Percentiles rank a stretch among this genome's conserved stretches.
phyloP scores from a whole-genome alignment of 2,888 invertebrate species.

The Himalopsyche anomala region DNA sequence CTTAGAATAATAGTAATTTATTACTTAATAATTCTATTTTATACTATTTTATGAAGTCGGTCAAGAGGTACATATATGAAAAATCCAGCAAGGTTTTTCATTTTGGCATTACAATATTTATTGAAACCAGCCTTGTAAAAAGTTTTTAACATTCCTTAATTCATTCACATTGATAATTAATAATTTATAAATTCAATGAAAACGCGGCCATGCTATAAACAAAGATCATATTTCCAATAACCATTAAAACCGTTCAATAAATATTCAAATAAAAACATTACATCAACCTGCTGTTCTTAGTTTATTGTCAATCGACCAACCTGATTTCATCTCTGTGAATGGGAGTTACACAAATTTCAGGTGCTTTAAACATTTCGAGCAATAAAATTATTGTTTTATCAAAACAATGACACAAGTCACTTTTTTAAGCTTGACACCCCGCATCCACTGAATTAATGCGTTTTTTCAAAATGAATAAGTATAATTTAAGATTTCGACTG shows the following conservation, averaged over 20 bases:
- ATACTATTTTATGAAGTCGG: too few relatives aligned
- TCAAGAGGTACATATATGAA: too few relatives aligned
- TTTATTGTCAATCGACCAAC: slow-evolving; percentile 28
- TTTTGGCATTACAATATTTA: too few relatives aligned
- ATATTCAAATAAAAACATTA: slow-evolving; percentile 40
- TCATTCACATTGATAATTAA: slow-evolving; percentile 10
- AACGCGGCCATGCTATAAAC: slow-evolving; percentile 2
- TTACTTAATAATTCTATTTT: too few relatives aligned
- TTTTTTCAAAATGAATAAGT: too few relatives aligned
- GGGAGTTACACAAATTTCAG: background rate
- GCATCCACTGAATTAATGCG: too few relatives aligned
- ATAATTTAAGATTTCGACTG: too few relatives aligned
- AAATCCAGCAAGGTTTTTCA: too few relatives aligned
- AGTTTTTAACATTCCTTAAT: background rate
- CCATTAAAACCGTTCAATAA: slow-evolving; percentile 38
- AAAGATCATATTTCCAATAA: slow-evolving; percentile 37
- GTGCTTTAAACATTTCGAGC: background rate
- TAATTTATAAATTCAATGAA: slow-evolving; percentile 17
- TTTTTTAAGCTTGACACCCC: too few relatives aligned
- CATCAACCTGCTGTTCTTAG: slow-evolving; percentile 27
- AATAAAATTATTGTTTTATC: too few relatives aligned
- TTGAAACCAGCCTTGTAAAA: background rate
- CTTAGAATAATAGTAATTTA: too few relatives aligned
- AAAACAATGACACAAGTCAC: too few relatives aligned
- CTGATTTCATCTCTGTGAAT: slow-evolving; percentile 8